Evolutionary conservation across 2,797 vertebrate species (phyloP), one percentile per base, ranked within the genome.

Genomic region (Centroberyx gerrardi): DNA sequence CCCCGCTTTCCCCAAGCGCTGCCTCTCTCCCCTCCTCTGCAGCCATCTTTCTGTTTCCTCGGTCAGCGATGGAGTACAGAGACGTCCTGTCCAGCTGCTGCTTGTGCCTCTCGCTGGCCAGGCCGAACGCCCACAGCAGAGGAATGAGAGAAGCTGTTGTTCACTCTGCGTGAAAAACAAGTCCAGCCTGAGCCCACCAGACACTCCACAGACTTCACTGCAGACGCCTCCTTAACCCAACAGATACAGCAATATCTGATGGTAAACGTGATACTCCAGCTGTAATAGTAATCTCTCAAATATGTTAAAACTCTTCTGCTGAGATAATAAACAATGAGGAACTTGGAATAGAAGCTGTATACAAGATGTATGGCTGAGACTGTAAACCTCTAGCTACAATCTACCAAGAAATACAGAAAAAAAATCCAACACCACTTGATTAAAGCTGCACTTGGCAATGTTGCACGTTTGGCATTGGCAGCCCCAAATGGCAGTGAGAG

Each of bases 141-240:
- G 65, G 40, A 91, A 88, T 88, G 73, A 93, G 83, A 86, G 82
- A 81, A 66, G 55, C 73, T 64, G 86, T 85, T 92, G 89, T 88
- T 85, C 77, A 52, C 59, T 62, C 8, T 38, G 60, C 64, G 51
- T 68, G 61, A 77, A 88, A 88, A 89, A 76, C 74, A 86, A 82
- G 62, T 72, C 81, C 27, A 44, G 80, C 53, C 68, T 49, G 46
- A 53, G 68, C 17, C 68, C 22, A 59, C 38, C 60, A 83, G 81
- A 88, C 69, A 22, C 55, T 79, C 67, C 52, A 36, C 29, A 75
- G 74, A 86, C 75, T 56, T 18, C 17, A 64, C 28, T 38, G 27
- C 69, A 52, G 68, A 62, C 60, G 62, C 68, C 27, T 17, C 52
- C 44, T 56, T 8, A 61, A 55, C 56, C 56, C n/a, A 53, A 67